A percentile compares a stretch with the other conserved stretches of the same genome.
phyloP scores from a whole-genome alignment of 2,113 vertebrate genomes.

The Thunnus maccoyii region DNA sequence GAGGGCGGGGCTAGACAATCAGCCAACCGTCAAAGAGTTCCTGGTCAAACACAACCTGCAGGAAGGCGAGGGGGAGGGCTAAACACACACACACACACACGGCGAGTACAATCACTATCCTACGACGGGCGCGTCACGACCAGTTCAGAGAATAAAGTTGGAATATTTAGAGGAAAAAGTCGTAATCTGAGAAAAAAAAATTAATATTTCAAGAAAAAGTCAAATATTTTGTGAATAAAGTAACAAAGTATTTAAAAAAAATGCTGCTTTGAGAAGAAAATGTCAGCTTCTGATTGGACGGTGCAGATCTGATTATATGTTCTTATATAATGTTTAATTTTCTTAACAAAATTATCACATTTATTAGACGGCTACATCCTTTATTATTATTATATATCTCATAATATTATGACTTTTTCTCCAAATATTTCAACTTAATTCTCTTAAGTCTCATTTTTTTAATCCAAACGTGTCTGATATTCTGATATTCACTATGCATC shows the following conservation, averaged over 20 bases:
- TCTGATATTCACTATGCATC: too few relatives aligned
- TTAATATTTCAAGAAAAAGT: too few relatives aligned
- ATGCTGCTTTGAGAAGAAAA: background rate
- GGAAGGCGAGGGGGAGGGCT: conserved; percentile 69
- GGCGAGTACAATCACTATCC: background rate
- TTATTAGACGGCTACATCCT: too few relatives aligned
- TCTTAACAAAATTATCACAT: too few relatives aligned
- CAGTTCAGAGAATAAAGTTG: too few relatives aligned
- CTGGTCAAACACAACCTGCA: conserved; percentile 90
- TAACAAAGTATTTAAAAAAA: background rate
- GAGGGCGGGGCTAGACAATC: conserved; percentile 81
- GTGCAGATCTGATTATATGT: too few relatives aligned
- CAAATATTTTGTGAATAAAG: background rate
- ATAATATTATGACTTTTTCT: background rate
- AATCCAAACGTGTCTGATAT: too few relatives aligned
- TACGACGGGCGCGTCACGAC: too few relatives aligned
- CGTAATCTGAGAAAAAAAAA: too few relatives aligned
- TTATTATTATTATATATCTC: too few relatives aligned
- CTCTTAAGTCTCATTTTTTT: background rate
- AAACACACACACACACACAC: conserved; percentile 12
- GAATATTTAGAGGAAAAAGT: background rate
- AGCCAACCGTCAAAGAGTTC: conserved; percentile 90
- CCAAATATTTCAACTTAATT: background rate
- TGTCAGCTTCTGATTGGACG: too few relatives aligned
- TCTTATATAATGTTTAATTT: too few relatives aligned